Conservation (phyloP, 2,888 invertebrate species). For the Anthophora plumipes region DNA sequence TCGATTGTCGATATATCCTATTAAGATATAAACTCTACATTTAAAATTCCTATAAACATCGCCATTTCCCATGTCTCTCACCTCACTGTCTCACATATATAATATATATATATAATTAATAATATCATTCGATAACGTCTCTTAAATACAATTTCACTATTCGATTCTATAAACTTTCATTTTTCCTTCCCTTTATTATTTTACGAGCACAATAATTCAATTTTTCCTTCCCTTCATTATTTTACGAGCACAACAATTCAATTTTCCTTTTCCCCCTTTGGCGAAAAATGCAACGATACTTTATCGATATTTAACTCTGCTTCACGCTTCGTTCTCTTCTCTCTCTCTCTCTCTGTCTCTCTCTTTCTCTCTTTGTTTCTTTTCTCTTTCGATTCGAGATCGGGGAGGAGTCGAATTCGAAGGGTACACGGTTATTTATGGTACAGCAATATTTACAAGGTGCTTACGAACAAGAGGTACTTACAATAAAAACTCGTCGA, state of each 20-base stretch:
- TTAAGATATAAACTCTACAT: conserved; percentile 43
- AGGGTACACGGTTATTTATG: conserved; percentile 65
- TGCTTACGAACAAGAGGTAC: conserved; percentile 52
- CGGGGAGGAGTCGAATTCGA: conserved; percentile 59
- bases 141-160: conserved; percentile 27
- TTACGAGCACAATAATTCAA: no score
- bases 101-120: conserved; percentile 23
- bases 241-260: not conserved
- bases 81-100: not conserved
- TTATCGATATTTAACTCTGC: not conserved
- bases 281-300: conserved; percentile 1
- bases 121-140: conserved; percentile 36
- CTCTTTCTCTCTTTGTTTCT: not conserved
- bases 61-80: not conserved
- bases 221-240: not conserved
- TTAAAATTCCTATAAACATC: conserved; percentile 44
- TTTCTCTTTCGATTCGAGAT: conserved; percentile 40
- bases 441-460: conserved; percentile 79
- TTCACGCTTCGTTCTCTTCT: not conserved
- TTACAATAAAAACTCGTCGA: conserved; percentile 59
- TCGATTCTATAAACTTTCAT: conserved; percentile 7
- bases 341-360: no score
- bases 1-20: conserved; percentile 40
- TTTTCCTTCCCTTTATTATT: not conserved
- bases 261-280: no score